Percentiles rank a stretch among this genome's conserved stretches.
phyloP scores from a whole-genome alignment of 2,797 vertebrate genomes.

The Gallinago nigripennis region DNA sequence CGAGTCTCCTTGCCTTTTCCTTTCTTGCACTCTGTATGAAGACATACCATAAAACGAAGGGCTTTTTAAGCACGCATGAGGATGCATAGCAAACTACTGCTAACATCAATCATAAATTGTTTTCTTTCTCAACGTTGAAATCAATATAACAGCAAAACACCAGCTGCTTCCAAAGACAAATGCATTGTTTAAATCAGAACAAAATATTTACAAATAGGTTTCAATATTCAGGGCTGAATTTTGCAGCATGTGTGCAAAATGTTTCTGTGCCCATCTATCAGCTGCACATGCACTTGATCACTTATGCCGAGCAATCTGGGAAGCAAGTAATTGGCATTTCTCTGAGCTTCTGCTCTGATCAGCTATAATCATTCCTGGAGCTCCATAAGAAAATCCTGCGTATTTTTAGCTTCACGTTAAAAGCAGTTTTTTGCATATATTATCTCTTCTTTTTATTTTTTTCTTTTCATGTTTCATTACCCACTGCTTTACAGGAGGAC shows the following conservation, averaged over 20 bases:
- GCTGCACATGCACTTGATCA: neutral
- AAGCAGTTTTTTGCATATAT: neutral
- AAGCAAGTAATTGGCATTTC: conserved; percentile 25
- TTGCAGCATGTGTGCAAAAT: conserved; percentile 10
- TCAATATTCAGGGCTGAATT: conserved; percentile 31
- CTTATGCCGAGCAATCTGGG: conserved; percentile 35
- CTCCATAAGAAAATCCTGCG: neutral
- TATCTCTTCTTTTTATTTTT: neutral
- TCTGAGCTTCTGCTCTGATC: neutral
- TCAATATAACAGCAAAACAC: conserved; percentile 43
- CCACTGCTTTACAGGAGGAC: neutral
- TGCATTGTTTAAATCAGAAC: conserved; percentile 49
- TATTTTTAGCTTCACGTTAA: conserved; percentile 3
- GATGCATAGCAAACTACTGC: neutral
- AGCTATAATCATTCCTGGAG: conserved; percentile 16
- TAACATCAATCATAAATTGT: conserved; percentile 40
- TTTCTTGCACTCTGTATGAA: neutral
- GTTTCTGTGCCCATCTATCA: neutral
- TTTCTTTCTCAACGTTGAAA: conserved; percentile 8
- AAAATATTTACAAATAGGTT: conserved; percentile 60
- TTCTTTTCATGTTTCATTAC: neutral
- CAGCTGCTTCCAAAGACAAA: conserved; percentile 53
- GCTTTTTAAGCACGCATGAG: neutral
- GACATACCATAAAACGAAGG: neutral
- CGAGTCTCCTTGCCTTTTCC: neutral